Base-by-base conservation (phyloP, 2,113 vertebrate genomes). In the Salvelinus fontinalis region DNA sequence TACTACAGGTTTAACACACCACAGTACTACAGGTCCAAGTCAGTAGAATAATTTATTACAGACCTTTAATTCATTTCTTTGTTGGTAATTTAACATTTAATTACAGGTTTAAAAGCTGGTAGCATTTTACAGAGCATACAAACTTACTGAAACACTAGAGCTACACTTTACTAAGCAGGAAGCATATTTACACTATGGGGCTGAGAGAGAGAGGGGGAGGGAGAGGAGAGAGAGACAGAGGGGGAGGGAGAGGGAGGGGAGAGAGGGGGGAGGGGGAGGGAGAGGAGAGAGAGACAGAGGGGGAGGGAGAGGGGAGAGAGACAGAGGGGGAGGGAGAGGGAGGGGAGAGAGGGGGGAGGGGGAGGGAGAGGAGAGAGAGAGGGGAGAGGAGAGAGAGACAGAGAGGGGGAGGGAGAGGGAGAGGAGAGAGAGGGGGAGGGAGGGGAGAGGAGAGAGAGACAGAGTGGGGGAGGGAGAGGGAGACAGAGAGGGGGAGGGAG, bases 41-140 rank as follows among this genome's bases (percentile, higher is more conserved):
- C 87, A 80, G 86, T 91, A 94, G 92, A 93, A 94, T 94, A 90
- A 93, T 94, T 94, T 94, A 94, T 94, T 93, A 93, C 93, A 90
- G 81, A 83, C 92, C 80, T 89, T 91, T 86, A 88, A 90, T 91
- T 81, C 3, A 84, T 67, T 83, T 72, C 82, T 91, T 82, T 84
- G 73, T 89, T 83, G 82, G 88, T 90, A 90, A 78, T 79, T 59
- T 69, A 75, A 77, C 57, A 66, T 79, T 89, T 89, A 93, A 85
- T 88, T 90, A 92, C 87, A 92, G 82, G 78, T 90, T 93, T 86
- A 91, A 92, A 93, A 92, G 89, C 88, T 24, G 67, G 68, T 75
- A 79, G 84, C 89, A 90, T 92, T 91, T 92, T 92, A 93, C 91
- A 93, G 79, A 85, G 86, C 88, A 29, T 89, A 91, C 79, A 92